Conservation (phyloP, 2,113 vertebrate species). For the Heterochromis multidens region DNA sequence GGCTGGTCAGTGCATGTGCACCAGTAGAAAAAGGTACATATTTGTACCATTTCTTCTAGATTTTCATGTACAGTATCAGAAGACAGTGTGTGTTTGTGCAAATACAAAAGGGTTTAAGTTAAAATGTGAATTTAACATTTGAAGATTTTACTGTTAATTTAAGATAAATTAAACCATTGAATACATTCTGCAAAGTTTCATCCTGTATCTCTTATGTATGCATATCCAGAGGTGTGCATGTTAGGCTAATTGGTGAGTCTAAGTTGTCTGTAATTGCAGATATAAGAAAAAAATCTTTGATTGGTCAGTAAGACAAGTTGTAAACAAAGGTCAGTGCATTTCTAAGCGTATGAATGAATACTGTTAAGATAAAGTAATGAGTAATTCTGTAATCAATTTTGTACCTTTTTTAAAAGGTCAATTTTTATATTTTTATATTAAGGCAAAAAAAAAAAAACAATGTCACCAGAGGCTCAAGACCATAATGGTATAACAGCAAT, state of each 20-base stretch:
- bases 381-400: background rate
- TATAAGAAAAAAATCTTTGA: no score
- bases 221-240: no score
- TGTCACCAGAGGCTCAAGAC: rapidly evolving
- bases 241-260: no score
- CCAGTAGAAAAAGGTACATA: background rate
- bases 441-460: background rate
- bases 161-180: background rate
- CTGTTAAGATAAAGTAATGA: background rate
- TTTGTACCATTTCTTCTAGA: background rate
- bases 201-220: no score
- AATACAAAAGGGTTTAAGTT: background rate
- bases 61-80: background rate
- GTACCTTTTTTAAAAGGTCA: background rate
- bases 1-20: background rate
- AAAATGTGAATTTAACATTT: background rate
- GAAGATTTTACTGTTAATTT: background rate
- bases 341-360: background rate
- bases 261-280: no score
- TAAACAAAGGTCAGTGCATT: background rate
- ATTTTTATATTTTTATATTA: background rate
- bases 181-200: no score
- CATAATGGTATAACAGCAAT: no score
- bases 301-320: no score
- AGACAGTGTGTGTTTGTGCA: background rate